phyloP scores from a whole-genome alignment of 2,797 vertebrate genomes.

The Trachurus trachurus region DNA sequence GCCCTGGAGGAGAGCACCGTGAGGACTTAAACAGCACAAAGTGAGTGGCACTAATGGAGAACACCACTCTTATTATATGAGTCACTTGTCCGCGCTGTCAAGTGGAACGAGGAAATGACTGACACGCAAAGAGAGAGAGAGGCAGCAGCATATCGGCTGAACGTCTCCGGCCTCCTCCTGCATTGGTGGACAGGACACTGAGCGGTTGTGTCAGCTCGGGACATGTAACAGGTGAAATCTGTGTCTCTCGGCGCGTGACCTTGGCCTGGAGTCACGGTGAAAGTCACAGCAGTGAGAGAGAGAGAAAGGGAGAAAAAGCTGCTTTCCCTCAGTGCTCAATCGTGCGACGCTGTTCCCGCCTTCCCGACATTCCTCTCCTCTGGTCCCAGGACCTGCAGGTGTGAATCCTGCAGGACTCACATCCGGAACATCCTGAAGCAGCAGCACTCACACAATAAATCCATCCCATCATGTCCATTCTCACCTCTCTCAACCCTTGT shows the following conservation, averaged over 20 bases:
- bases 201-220: slow-evolving; percentile 27
- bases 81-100: slow-evolving; percentile 54
- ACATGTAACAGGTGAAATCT: slow-evolving; percentile 19
- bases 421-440: neutral
- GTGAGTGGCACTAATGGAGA: slow-evolving; percentile 73
- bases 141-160: slow-evolving; percentile 21
- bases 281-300: neutral
- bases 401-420: slow-evolving; percentile 43
- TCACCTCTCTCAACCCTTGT: slow-evolving; percentile 31
- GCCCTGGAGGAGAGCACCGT: slow-evolving; percentile 51
- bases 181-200: neutral
- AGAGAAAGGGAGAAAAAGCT: too few relatives aligned
- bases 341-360: neutral
- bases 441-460: slow-evolving; percentile 30
- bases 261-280: slow-evolving; percentile 34
- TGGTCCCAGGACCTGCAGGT: slow-evolving; percentile 30
- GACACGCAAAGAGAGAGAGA: slow-evolving; percentile 4
- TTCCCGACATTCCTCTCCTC: slow-evolving; percentile 25
- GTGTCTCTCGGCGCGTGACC: slow-evolving; percentile 16
- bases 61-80: slow-evolving; percentile 62
- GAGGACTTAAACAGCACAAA: slow-evolving; percentile 69
- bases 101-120: slow-evolving; percentile 43
- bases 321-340: slow-evolving; percentile 15
- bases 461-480: slow-evolving; percentile 41
- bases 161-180: slow-evolving; percentile 17